phyloP scores from a whole-genome alignment of 2,888 invertebrate species.

The Itoplectis maculator region DNA sequence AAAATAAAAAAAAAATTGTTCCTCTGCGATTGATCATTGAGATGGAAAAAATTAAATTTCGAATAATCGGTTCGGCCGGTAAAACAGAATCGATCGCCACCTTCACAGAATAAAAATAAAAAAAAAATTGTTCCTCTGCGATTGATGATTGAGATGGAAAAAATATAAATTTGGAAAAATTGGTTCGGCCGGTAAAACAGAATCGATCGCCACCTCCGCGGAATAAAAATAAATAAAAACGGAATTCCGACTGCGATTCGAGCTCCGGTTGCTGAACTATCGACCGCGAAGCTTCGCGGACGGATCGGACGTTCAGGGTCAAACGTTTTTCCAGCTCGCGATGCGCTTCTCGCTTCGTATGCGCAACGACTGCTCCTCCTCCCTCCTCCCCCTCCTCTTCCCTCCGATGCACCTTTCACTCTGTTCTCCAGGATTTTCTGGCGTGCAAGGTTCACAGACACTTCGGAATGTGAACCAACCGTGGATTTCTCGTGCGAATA shows the following conservation, averaged over 20 bases:
- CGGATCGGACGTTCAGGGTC: conserved; percentile 31
- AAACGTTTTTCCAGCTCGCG: conserved; percentile 49
- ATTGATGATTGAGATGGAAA: too few relatives aligned
- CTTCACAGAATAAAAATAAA: too few relatives aligned
- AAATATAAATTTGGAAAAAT: too few relatives aligned
- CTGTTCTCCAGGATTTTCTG: conserved; percentile 27
- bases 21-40: too few relatives aligned
- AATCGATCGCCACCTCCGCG: conserved; percentile 50
- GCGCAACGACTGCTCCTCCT: conserved; percentile 29
- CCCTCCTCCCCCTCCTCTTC: conserved; percentile 26
- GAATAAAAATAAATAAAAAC: conserved; percentile 58
- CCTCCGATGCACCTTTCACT: conserved; percentile 18
- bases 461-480: conserved; percentile 57
- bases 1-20: too few relatives aligned
- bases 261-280: conserved; percentile 57
- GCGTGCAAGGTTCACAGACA: conserved; percentile 45
- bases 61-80: too few relatives aligned
- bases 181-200: too few relatives aligned
- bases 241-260: conserved; percentile 44
- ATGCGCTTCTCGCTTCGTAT: conserved; percentile 10
- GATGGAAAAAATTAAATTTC: too few relatives aligned
- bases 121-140: too few relatives aligned
- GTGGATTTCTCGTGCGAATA: conserved; percentile 32
- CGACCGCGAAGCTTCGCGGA: conserved; percentile 39
- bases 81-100: too few relatives aligned